These are phyloP conservation scores for Synanthedon tipuliformis DNA, from an alignment of 2,888 invertebrate species.

Conservation along the genomic window DNA sequence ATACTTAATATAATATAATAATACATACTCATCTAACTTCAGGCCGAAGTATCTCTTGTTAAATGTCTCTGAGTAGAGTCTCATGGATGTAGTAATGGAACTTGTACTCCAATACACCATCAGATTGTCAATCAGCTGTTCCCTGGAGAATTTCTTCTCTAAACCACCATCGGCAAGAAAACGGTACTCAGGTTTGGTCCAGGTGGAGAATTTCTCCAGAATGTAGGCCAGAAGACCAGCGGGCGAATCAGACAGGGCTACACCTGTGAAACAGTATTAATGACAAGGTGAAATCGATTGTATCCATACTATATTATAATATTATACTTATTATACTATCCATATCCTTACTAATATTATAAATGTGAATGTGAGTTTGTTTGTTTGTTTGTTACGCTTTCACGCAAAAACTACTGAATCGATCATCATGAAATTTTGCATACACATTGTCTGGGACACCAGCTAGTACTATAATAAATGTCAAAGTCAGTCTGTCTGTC, in stretches of 20 bases:
- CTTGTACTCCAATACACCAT: slow-evolving; percentile 82
- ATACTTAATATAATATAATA: too few species aligned
- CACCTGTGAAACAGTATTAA: slow-evolving; percentile 55
- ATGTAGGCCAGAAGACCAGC: slow-evolving; percentile 85
- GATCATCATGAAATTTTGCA: too few species aligned
- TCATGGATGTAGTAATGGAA: slow-evolving; percentile 74
- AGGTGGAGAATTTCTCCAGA: slow-evolving; percentile 81
- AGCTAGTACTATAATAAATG: too few species aligned
- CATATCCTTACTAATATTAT: too few species aligned
- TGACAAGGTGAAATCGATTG: too few species aligned
- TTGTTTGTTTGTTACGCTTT: too few species aligned
- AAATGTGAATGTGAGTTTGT: too few species aligned
- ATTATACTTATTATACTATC: too few species aligned
- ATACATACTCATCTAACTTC: slow-evolving; percentile 23
- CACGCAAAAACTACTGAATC: too few species aligned
- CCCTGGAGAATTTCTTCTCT: slow-evolving; percentile 66
- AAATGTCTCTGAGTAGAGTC: slow-evolving; percentile 74
- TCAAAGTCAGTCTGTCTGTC: too few species aligned
- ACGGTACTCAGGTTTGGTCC: slow-evolving; percentile 60
- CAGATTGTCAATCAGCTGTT: slow-evolving; percentile 78
- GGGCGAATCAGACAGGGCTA: slow-evolving; percentile 80
- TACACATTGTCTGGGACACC: too few species aligned
- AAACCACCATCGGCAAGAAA: slow-evolving; percentile 75
- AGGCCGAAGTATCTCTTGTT: slow-evolving; percentile 13
- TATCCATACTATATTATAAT: too few species aligned